Conservation (phyloP, 2,888 invertebrate genomes). For the Phalera bucephala region DNA sequence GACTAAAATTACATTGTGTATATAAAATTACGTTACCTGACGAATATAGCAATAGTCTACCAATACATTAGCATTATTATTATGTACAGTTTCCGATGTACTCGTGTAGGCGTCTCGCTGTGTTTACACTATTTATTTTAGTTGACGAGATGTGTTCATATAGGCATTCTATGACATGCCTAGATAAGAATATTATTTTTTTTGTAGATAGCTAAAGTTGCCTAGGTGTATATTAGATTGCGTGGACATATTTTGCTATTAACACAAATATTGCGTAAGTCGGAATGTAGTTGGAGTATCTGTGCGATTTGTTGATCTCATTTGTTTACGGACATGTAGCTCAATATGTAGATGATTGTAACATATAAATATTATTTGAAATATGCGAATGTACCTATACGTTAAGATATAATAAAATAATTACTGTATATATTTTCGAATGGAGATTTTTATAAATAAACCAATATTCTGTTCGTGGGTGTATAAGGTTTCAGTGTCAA, state of each 20-base stretch:
- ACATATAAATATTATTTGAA: slow-evolving; percentile 63
- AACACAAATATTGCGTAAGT: slow-evolving; percentile 42
- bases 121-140: slow-evolving; percentile 43
- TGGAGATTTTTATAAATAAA: slow-evolving; percentile 72
- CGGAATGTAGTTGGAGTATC: slow-evolving; percentile 41
- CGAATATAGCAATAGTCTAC: slow-evolving; percentile 33
- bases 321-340: slow-evolving; percentile 77
- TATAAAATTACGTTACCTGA: slow-evolving; percentile 37
- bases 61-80: slow-evolving; percentile 29
- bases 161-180: slow-evolving; percentile 58
- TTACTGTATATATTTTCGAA: slow-evolving; percentile 76
- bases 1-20: too few relatives aligned
- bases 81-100: slow-evolving; percentile 31
- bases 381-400: slow-evolving; percentile 65
- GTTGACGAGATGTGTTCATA: slow-evolving; percentile 55
- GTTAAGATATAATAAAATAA: slow-evolving; percentile 67
- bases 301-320: slow-evolving; percentile 79
- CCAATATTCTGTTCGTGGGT: slow-evolving; percentile 61
- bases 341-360: slow-evolving; percentile 74
- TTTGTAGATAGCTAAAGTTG: slow-evolving; percentile 31
- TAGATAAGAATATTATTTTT: slow-evolving; percentile 36
- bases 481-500: slow-evolving; percentile 66
- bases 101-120: slow-evolving; percentile 17
- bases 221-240: slow-evolving; percentile 47
- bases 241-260: slow-evolving; percentile 44